These are phyloP conservation scores for Clarias fuscus DNA, from an alignment of 2,797 vertebrate genomes.

Conservation along the genomic window DNA sequence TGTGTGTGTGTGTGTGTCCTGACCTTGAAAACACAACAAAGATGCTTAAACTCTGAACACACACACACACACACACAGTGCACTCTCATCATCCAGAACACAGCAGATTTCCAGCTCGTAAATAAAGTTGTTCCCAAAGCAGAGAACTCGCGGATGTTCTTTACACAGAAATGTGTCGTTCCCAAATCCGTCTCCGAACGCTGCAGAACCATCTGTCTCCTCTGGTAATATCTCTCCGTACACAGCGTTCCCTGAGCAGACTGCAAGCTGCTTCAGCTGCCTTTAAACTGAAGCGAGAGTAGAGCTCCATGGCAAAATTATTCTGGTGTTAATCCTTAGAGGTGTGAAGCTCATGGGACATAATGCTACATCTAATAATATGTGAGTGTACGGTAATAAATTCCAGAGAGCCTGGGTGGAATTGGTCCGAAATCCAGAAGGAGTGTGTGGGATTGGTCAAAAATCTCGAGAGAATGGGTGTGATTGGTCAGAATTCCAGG, in stretches of 20 bases:
- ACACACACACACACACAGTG: background rate
- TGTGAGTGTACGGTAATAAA: background rate
- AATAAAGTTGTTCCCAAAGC: slow-evolving; percentile 27
- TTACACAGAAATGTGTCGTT: slow-evolving; percentile 8
- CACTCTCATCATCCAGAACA: slow-evolving; percentile 9
- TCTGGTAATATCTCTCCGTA: slow-evolving; percentile 50
- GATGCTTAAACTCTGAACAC: slow-evolving; percentile 50
- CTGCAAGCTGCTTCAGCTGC: slow-evolving; percentile 23
- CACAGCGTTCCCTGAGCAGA: slow-evolving; percentile 20
- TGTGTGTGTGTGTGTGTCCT: background rate
- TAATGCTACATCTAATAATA: background rate
- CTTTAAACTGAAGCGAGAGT: background rate
- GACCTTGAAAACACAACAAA: slow-evolving; percentile 59
- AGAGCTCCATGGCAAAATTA: background rate
- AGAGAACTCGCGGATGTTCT: slow-evolving; percentile 13
- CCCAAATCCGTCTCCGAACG: slow-evolving; percentile 48
- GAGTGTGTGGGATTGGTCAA: background rate
- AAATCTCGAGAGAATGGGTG: background rate
- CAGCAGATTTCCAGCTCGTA: slow-evolving; percentile 17
- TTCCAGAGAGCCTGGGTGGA: background rate
- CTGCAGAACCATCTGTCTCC: slow-evolving; percentile 60
- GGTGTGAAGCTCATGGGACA: background rate
- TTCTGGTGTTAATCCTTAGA: too few relatives aligned
- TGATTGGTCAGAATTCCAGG: background rate
- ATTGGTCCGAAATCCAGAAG: too few relatives aligned